Percentiles rank a stretch among this genome's conserved stretches.
These are phyloP conservation scores for Parauchenoglanis ngamensis DNA, from an alignment of 2,797 vertebrate genomes.

Conservation along the genomic window DNA sequence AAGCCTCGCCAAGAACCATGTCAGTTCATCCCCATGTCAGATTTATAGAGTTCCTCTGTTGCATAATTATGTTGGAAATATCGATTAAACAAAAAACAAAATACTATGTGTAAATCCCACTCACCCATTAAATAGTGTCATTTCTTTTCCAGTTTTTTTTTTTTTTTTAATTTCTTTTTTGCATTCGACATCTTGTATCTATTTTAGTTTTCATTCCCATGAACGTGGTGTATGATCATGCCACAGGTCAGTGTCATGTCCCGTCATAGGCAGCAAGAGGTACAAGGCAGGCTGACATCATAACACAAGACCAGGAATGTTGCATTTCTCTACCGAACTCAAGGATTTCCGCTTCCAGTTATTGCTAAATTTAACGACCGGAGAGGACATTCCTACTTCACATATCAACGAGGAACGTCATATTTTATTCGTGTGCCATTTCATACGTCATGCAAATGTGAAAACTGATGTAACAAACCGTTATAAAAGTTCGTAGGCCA, in stretches of 20 bases:
- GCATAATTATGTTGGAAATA: constrained; percentile 74
- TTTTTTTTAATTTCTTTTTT: constrained; percentile 18
- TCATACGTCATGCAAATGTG: constrained; percentile 31
- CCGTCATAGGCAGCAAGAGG: constrained; percentile 66
- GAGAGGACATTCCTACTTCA: constrained; percentile 55
- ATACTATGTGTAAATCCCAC: constrained; percentile 19
- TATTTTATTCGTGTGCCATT: constrained; percentile 39
- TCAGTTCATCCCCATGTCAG: constrained; percentile 66
- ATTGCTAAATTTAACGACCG: constrained; percentile 74
- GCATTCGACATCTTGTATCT: constrained; percentile 39
- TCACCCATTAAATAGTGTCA: constrained; percentile 28
- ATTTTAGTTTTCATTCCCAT: constrained; percentile 28
- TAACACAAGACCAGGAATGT: constrained; percentile 70
- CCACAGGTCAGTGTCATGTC: constrained; percentile 50
- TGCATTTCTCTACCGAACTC: constrained; percentile 54
- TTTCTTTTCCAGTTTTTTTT: constrained; percentile 21
- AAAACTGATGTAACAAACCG: constrained; percentile 41
- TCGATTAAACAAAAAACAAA: constrained; percentile 61
- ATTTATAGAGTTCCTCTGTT: constrained; percentile 69
- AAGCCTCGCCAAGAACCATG: constrained; percentile 64
- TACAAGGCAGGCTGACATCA: constrained; percentile 71
- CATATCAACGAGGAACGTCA: constrained; percentile 63
- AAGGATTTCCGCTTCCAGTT: constrained; percentile 57
- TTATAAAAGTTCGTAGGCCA: constrained; percentile 32
- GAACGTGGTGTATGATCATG: constrained; percentile 51